Evolutionary conservation across 2,797 vertebrate species (phyloP).

Genomic region (Coendou prehensilis): DNA sequence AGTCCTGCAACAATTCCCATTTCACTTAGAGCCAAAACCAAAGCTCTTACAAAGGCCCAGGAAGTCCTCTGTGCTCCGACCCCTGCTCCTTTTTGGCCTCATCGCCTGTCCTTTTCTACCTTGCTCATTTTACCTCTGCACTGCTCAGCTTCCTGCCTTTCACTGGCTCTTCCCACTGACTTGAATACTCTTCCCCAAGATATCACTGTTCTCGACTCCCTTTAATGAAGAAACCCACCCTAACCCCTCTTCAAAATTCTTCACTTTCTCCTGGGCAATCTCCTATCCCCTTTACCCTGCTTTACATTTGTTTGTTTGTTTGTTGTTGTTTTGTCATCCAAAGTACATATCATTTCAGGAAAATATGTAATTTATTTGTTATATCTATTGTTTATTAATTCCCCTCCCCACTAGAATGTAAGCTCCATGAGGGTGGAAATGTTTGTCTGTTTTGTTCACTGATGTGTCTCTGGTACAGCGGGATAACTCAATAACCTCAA

Average conservation of each 20-base stretch:
- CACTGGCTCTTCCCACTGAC: neutral
- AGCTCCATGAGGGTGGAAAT: too few species aligned
- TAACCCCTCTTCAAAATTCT: too few species aligned
- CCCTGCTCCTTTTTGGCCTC: neutral
- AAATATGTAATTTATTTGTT: neutral
- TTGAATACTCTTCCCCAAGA: neutral
- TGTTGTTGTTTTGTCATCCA: slow-evolving; percentile 4
- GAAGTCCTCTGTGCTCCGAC: neutral
- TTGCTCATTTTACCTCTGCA: neutral
- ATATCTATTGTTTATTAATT: neutral
- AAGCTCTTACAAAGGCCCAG: neutral
- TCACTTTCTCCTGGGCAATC: neutral
- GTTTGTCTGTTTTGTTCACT: neutral
- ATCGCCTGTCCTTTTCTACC: neutral
- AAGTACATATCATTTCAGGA: neutral
- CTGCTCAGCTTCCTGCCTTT: neutral
- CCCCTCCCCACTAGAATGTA: neutral
- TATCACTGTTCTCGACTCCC: fast-evolving
- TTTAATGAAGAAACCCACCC: neutral
- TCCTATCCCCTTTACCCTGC: neutral
- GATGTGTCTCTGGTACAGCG: neutral
- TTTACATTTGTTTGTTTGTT: neutral
- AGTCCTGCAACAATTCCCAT: neutral
- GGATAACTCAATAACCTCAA: neutral
- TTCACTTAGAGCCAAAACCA: neutral